These are phyloP conservation scores for Sorex araneus DNA, from an alignment of 2,113 vertebrate genomes.

Conservation along the genomic window DNA sequence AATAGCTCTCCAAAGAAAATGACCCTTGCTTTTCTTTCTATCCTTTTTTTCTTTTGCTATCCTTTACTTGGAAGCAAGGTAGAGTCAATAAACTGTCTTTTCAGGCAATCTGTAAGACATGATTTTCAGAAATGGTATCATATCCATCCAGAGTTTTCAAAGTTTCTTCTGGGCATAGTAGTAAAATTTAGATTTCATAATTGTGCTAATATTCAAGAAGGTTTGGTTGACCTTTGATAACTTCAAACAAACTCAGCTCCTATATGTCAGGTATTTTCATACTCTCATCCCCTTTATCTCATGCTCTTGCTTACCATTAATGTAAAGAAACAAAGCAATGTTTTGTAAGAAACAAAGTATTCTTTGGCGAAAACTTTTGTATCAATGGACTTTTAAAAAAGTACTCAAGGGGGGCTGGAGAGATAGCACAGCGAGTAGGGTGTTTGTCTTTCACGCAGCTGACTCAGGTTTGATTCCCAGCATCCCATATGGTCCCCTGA, in stretches of 20 bases:
- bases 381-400: neutral
- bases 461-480: too few relatives aligned
- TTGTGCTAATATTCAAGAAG: neutral
- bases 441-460: too few relatives aligned
- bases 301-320: neutral
- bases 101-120: neutral
- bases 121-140: constrained; percentile 34
- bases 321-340: neutral
- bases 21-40: neutral
- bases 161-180: constrained; percentile 24
- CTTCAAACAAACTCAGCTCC: neutral
- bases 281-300: accelerated
- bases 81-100: constrained; percentile 44
- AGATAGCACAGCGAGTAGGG: too few relatives aligned
- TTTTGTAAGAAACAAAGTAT: neutral
- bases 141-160: neutral
- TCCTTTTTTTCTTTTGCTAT: constrained; percentile 8
- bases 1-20: neutral
- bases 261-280: accelerated
- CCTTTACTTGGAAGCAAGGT: constrained; percentile 40
- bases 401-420: neutral
- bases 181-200: neutral
- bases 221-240: neutral
- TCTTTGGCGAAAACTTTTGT: neutral
- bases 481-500: too few relatives aligned